These are phyloP conservation scores for Pimephales promelas DNA, from an alignment of 2,113 vertebrate genomes.

Conservation along the genomic window DNA sequence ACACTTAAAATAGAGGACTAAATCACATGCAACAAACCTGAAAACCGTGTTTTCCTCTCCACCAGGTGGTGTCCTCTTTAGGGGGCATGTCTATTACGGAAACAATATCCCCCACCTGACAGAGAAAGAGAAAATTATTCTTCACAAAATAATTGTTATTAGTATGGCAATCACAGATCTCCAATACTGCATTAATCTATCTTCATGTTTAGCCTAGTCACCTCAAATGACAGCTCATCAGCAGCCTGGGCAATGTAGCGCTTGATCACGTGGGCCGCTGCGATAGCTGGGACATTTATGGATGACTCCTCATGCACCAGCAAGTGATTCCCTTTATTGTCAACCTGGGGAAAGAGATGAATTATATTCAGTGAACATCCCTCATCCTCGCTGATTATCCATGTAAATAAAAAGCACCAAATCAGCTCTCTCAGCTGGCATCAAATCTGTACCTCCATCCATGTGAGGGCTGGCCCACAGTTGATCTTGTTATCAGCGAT, in stretches of 20 bases:
- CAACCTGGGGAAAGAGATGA: constrained; percentile 78
- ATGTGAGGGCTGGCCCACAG: constrained; percentile 96
- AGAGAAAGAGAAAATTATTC: background rate
- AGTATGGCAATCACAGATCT: background rate
- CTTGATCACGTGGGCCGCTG: constrained; percentile 97
- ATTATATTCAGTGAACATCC: constrained; percentile 11
- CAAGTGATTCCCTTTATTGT: constrained; percentile 98
- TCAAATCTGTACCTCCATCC: constrained; percentile 90
- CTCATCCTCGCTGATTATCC: background rate
- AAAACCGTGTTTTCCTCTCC: constrained; percentile 97
- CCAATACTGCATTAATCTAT: background rate
- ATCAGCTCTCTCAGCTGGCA: background rate
- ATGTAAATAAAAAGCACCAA: background rate
- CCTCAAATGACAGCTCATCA: constrained; percentile 96
- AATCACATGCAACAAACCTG: constrained; percentile 79
- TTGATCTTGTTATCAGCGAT: constrained; percentile 99
- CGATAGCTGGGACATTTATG: constrained; percentile 97
- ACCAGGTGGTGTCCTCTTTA: constrained; percentile 97
- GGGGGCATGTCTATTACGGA: constrained; percentile 99
- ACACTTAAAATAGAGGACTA: constrained; percentile 32
- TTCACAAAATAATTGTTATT: background rate
- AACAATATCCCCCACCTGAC: constrained; percentile 96
- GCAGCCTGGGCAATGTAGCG: constrained; percentile 94
- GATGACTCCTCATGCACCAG: constrained; percentile 96
- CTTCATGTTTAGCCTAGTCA: constrained; percentile 61